These are phyloP conservation scores for Ginglymostoma cirratum DNA, from an alignment of 2,113 vertebrate species.

Conservation along the genomic window DNA sequence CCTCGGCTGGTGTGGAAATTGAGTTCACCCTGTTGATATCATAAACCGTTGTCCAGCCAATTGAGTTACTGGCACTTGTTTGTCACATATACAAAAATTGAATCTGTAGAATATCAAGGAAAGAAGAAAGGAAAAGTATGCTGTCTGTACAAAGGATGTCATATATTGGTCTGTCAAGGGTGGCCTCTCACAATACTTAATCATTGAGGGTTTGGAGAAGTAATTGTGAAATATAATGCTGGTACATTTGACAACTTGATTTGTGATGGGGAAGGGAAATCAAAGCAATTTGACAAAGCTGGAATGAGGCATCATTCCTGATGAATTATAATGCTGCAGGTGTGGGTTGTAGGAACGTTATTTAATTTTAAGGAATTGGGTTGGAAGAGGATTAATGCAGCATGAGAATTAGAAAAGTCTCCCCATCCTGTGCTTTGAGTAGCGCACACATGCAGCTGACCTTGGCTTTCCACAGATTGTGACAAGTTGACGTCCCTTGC, in stretches of 20 bases:
- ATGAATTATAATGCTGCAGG: background rate
- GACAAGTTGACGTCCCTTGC: background rate
- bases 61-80: no score
- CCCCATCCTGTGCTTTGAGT: background rate
- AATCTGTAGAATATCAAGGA: background rate
- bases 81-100: background rate
- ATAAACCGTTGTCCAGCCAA: no score
- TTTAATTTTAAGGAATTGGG: background rate
- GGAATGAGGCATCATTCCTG: no score
- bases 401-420: background rate
- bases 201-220: background rate
- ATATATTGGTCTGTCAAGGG: background rate
- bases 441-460: background rate
- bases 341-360: background rate
- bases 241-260: background rate
- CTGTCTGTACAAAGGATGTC: background rate
- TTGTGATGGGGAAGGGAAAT: background rate
- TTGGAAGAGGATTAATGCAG: background rate
- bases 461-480: background rate
- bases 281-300: background rate
- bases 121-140: background rate
- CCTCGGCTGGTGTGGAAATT: no score
- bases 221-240: background rate
- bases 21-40: no score
- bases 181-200: background rate